Percentiles rank a stretch among this genome's conserved stretches.
Conservation (phyloP, 1,140 invertebrate species). For the Drosophila kanapiae region DNA sequence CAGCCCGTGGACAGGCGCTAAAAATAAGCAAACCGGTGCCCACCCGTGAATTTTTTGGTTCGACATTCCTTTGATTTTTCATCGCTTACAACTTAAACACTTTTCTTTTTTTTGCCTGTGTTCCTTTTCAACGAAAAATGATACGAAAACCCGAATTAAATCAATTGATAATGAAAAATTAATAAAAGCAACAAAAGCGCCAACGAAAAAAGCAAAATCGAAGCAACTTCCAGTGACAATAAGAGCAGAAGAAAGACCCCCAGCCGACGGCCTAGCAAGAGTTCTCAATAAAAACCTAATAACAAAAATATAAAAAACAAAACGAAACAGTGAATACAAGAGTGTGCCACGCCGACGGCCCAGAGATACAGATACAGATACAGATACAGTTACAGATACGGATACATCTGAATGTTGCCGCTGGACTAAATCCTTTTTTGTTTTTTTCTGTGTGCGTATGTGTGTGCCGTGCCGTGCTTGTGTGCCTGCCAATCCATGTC, state of each 20-base stretch:
- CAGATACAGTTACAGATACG: constrained; percentile 20
- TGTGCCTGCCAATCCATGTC: constrained; percentile 41
- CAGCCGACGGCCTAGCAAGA: constrained; percentile 32
- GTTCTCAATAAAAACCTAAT: background rate
- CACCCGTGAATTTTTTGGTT: constrained; percentile 42
- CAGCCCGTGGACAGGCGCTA: constrained; percentile 15
- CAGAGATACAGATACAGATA: constrained; percentile 10
- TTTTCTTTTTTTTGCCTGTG: constrained; percentile 42
- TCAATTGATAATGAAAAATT: background rate
- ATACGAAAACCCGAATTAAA: background rate
- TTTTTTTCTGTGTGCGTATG: constrained; percentile 57
- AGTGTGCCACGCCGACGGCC: constrained; percentile 35
- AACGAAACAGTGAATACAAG: constrained; percentile 10
- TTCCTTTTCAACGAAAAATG: constrained; percentile 14
- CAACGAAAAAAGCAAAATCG: constrained; percentile 14
- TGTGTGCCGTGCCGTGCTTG: constrained; percentile 36
- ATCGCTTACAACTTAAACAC: constrained; percentile 36
- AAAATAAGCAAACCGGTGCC: constrained; percentile 1
- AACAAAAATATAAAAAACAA: background rate
- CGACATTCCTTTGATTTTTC: constrained; percentile 49
- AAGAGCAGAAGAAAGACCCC: constrained; percentile 19
- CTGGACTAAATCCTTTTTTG: constrained; percentile 40
- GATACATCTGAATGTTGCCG: constrained; percentile 28
- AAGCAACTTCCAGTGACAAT: constrained; percentile 28
- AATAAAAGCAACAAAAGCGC: background rate